Conservation (phyloP, 92 coral and sea anemone genomes). For the Zoanthus solanderi region DNA sequence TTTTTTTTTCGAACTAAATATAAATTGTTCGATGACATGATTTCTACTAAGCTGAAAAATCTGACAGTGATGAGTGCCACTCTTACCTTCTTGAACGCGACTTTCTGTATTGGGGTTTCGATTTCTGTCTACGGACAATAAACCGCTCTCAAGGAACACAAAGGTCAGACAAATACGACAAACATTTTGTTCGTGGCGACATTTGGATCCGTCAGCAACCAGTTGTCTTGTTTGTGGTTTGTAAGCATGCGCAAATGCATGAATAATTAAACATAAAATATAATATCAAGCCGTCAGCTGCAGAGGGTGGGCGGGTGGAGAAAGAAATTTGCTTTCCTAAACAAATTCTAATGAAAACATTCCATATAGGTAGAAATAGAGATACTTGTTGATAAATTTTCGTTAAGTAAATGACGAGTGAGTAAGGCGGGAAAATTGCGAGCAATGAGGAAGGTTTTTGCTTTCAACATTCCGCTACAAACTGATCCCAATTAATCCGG, state of each 20-base stretch:
- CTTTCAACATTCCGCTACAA: too few species aligned
- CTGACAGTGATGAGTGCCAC: neutral
- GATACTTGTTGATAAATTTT: too few species aligned
- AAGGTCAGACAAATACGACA: neutral
- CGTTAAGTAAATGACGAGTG: too few species aligned
- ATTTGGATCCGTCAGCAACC: neutral
- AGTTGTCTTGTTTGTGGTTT: slow-evolving; percentile 45
- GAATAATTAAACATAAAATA: neutral
- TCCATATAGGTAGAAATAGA: too few species aligned
- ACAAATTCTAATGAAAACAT: too few species aligned
- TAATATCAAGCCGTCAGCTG: neutral
- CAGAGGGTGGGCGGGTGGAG: too few species aligned
- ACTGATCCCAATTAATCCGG: too few species aligned
- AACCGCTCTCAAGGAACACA: neutral
- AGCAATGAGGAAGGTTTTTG: too few species aligned
- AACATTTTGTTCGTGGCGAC: neutral
- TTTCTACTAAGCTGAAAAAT: neutral
- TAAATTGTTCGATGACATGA: neutral
- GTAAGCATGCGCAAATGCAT: slow-evolving; percentile 48
- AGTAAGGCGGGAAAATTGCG: too few species aligned
- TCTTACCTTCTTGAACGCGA: neutral
- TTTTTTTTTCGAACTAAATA: neutral
- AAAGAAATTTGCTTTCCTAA: too few species aligned
- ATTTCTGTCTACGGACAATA: neutral
- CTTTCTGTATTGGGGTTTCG: neutral